These are phyloP conservation scores for Lanius collurio DNA, from an alignment of 2,113 vertebrate species.

Conservation along the genomic window DNA sequence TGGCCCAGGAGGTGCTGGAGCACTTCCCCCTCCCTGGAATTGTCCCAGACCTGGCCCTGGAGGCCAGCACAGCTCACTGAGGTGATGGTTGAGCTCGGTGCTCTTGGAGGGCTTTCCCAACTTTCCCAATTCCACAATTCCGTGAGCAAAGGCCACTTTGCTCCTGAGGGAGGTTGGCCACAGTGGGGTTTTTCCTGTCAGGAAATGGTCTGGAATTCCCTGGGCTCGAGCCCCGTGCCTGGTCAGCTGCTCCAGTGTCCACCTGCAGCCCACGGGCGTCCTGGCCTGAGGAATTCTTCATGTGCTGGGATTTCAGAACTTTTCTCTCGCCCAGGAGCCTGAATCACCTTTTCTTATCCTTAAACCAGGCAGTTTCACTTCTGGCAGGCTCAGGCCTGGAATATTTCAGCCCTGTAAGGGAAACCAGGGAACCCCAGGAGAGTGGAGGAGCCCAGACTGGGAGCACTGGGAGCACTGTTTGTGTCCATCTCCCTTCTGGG, in stretches of 20 bases:
- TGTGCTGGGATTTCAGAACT: neutral
- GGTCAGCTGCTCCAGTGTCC: neutral
- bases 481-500: neutral
- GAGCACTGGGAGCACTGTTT: neutral
- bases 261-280: neutral
- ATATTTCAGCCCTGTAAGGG: neutral
- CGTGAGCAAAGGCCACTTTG: neutral
- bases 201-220: neutral
- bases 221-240: rapidly evolving
- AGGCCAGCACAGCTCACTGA: rapidly evolving
- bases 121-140: neutral
- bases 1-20: neutral
- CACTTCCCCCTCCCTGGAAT: neutral
- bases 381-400: neutral
- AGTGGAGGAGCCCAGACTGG: neutral
- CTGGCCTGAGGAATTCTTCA: rapidly evolving
- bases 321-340: neutral
- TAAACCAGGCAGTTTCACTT: neutral
- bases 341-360: neutral
- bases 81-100: rapidly evolving
- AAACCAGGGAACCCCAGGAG: neutral
- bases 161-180: neutral
- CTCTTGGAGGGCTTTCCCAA: neutral
- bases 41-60: rapidly evolving
- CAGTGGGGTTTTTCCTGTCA: rapidly evolving